These are phyloP conservation scores for Balaeniceps rex DNA, from an alignment of 2,113 vertebrate genomes.

Conservation along the genomic window DNA sequence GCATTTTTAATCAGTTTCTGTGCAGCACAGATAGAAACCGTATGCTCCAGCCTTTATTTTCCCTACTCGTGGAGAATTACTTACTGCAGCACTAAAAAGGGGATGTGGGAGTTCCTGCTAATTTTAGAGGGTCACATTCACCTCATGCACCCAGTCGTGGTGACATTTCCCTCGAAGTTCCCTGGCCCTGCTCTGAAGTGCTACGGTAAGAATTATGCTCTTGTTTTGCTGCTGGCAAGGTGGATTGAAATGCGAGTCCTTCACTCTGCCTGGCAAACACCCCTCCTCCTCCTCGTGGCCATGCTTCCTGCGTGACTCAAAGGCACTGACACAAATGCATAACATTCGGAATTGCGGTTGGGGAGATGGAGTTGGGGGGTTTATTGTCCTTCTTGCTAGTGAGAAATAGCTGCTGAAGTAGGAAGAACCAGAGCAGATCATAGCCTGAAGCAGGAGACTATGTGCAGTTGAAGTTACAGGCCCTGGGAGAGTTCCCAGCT, in stretches of 20 bases:
- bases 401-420: constrained; percentile 47
- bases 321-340: background rate
- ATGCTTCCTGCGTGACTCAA: background rate
- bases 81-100: background rate
- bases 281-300: background rate
- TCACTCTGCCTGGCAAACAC: background rate
- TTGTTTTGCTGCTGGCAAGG: constrained; percentile 29
- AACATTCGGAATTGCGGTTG: background rate
- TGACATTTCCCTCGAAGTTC: background rate
- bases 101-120: background rate
- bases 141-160: background rate
- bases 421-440: constrained; percentile 61
- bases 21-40: constrained; percentile 78
- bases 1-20: constrained; percentile 85
- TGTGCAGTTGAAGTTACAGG: constrained; percentile 39
- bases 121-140: constrained; percentile 34
- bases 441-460: constrained; percentile 52
- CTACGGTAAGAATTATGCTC: background rate
- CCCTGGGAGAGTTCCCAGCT: constrained; percentile 63
- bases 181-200: background rate
- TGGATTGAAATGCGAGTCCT: background rate
- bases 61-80: constrained; percentile 54
- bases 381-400: constrained; percentile 41
- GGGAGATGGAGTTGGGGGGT: background rate
- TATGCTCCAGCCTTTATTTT: constrained; percentile 76